Base-by-base conservation (phyloP, 2,113 vertebrate genomes). In the Camelus bactrianus region DNA sequence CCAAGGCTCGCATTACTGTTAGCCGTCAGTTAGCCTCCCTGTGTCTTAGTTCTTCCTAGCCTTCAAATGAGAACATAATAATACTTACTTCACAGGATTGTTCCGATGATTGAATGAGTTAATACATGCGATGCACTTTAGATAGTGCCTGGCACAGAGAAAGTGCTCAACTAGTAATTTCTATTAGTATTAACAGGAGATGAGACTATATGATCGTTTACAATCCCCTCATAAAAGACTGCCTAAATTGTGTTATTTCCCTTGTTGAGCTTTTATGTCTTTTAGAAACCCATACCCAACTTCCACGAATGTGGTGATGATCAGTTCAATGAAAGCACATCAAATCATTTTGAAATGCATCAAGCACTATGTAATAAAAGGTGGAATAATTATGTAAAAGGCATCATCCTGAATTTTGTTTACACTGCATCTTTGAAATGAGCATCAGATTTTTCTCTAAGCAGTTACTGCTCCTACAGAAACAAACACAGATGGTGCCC, bases 401-500 rank as follows among this genome's bases (percentile, higher is more conserved):
- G 22, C 93, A 65, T 93, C 73, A 52, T 89, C 86, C 77, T 96
- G 88, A 73, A 90, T 97, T 97, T 46, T 97, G 62, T 97, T 98
- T 98, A 79, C 92, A 95, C 58, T 82, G 96, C 95, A 84, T 80
- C 89, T 91, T 60, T 95, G 94, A 97, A 97, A 70, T 92, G 95
- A 97, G 93, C 92, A 92, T 72, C 73, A 76, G 50, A 95, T 96
- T 94, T 73, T 94, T 93, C 58, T 98, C 69, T 3, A 3, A 56
- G 80, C 77, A 94, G 48, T 97, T 96, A 91, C 12, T 35, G 69
- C 14, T 97, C 30, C 60, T 94, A 17, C 85, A 90, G 90, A 98
- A 98, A 91, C 81, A 92, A 97, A 92, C 90, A 96, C 95, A 97
- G 65, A 79, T 97, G 86, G 90, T 95, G 76, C 77, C 95, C 92